Conservation (phyloP, 2,113 vertebrate species). For the Cochlearius cochlearius region DNA sequence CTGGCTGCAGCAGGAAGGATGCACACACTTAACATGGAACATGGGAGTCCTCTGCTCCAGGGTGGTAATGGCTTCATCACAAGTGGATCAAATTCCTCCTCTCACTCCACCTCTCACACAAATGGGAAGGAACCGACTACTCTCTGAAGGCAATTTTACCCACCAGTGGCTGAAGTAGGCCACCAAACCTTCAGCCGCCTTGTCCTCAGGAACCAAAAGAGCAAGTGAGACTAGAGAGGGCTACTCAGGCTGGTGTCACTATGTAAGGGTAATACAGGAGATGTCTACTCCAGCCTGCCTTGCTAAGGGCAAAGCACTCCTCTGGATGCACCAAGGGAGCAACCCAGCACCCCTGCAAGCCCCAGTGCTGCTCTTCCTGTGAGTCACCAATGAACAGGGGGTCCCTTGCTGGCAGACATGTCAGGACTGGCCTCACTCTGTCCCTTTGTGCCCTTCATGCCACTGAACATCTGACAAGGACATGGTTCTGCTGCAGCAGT, state of each 20-base stretch:
- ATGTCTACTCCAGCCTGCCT: background rate
- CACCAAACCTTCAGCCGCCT: background rate
- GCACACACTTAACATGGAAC: background rate
- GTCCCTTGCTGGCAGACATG: background rate
- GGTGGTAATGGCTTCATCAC: background rate
- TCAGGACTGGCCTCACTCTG: background rate
- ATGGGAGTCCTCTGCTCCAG: background rate
- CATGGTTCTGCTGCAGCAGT: rapidly evolving
- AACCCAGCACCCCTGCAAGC: background rate
- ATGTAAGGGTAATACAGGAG: background rate
- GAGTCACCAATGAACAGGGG: background rate
- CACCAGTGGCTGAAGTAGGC: background rate
- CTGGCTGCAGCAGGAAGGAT: slow-evolving; percentile 80
- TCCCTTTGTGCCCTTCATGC: background rate
- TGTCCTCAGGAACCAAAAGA: background rate
- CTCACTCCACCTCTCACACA: background rate
- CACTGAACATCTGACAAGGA: background rate
- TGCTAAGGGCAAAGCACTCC: background rate
- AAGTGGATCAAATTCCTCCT: background rate
- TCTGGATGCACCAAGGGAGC: background rate
- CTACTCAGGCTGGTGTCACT: background rate
- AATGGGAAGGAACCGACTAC: background rate
- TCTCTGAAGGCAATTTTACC: background rate
- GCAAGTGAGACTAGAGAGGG: background rate
- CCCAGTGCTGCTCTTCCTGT: background rate